Evolutionary conservation across 2,797 vertebrate genomes (phyloP).

Genomic region (Sebastiscus tertius): DNA sequence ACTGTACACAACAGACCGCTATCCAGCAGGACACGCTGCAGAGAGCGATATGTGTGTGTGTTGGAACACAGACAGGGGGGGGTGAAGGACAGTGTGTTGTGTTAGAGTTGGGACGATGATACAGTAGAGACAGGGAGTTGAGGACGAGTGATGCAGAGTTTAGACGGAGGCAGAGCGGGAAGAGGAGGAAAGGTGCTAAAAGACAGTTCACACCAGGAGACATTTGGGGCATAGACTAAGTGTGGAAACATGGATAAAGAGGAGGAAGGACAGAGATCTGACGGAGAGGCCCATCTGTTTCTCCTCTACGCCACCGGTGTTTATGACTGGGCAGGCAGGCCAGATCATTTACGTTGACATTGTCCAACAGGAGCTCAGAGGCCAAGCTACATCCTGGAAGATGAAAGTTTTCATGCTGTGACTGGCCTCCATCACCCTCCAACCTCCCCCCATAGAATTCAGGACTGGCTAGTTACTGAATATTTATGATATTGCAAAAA

Average conservation of each 20-base stretch:
- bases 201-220: constrained; percentile 28
- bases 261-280: constrained; percentile 54
- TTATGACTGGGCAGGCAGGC: constrained; percentile 51
- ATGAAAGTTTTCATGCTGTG: constrained; percentile 30
- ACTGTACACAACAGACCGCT: constrained; percentile 67
- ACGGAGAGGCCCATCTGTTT: constrained; percentile 78
- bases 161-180: constrained; percentile 3
- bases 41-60: constrained; percentile 12
- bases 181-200: constrained; percentile 29
- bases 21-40: constrained; percentile 59
- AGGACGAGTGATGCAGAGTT: constrained; percentile 24
- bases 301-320: constrained; percentile 47
- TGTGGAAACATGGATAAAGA: constrained; percentile 48
- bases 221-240: constrained; percentile 18
- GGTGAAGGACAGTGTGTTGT: constrained; percentile 8
- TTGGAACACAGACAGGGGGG: not conserved
- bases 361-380: constrained; percentile 52
- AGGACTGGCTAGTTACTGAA: not conserved
- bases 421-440: constrained; percentile 2
- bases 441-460: not conserved
- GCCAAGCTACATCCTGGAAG: constrained; percentile 29
- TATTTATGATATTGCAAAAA: not conserved
- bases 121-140: not conserved
- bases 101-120: not conserved
- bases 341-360: constrained; percentile 57